Evolutionary conservation across 2,888 invertebrate species (phyloP), one percentile per base, ranked within the genome.

Genomic region (Ophraella communa): DNA sequence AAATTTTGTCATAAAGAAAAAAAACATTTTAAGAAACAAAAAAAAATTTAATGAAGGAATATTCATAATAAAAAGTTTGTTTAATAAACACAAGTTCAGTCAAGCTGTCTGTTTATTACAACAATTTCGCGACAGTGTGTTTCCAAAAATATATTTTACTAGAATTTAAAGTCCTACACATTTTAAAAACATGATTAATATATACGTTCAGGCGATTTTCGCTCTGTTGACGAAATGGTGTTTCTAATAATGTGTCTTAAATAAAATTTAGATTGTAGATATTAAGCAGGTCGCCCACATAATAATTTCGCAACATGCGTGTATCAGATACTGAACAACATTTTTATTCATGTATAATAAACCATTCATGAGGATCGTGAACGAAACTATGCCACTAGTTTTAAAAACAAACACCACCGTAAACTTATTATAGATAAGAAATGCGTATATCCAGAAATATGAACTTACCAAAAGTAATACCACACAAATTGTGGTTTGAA

Each of bases 71-170:
- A n/a, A n/a, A n/a, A n/a, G n/a, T 33, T 21, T 33, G 42, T 39
- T 23, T 18, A 14, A 30, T 35, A 54, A n/a, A 20, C 21, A 54
- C 11, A 30, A 35, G 1, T 54, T 54, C n/a, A 55, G 55, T 35
- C 55, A 55, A 39, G 55, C 55, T 42, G 55, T 55, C 55, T 55
- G 44, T 23, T 51, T 51, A 27, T 27, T 1, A 30, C n/a, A 7
- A 21, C n/a, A 10, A 21, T 4, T 21, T 3, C 21, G n/a, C 24
- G 17, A 24, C 24, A 51, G 27, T 8, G 14, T 23, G 10, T 14
- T 30, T 51, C 51, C 17, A 51, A 51, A 27, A 27, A 27, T 51
- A 27, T n/a, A 51, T 17, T 51, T 51, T 51, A 10, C 18, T 18
- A 42, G 42, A 8, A 27, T 49, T 23, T 20, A 5, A 20, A 47